phyloP scores from a whole-genome alignment of 2,113 vertebrate species.

The Microtus ochrogaster region DNA sequence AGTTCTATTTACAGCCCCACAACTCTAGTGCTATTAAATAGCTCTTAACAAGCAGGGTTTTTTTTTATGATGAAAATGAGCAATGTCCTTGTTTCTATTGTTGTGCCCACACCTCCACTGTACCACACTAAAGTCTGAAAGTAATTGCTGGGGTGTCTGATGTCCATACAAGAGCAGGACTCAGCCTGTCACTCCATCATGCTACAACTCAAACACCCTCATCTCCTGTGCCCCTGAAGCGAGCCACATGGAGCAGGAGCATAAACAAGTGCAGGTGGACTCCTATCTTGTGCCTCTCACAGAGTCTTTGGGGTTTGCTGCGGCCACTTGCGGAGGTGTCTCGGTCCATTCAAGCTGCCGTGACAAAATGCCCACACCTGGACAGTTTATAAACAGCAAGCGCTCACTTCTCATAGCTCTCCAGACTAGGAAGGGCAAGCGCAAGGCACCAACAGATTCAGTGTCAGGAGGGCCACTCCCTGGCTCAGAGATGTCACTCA shows the following conservation, averaged over 20 bases:
- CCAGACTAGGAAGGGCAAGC: background rate
- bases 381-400: background rate
- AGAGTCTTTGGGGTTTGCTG: background rate
- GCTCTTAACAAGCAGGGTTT: background rate
- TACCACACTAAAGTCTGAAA: background rate
- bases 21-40: background rate
- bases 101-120: too few species aligned
- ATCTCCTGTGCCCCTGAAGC: background rate
- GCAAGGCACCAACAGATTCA: background rate
- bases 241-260: background rate
- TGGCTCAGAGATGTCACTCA: background rate
- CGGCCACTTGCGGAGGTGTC: rapidly evolving
- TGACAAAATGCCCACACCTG: background rate
- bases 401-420: background rate
- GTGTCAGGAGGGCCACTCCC: background rate
- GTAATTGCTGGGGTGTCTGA: background rate
- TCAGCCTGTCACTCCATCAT: background rate
- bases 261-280: background rate
- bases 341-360: background rate
- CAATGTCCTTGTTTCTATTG: background rate
- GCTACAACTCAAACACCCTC: background rate
- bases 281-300: background rate
- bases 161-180: background rate
- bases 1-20: background rate
- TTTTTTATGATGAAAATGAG: background rate